Evolutionary conservation across 2,113 vertebrate species (phyloP).

Genomic region (Corythaeola cristata): DNA sequence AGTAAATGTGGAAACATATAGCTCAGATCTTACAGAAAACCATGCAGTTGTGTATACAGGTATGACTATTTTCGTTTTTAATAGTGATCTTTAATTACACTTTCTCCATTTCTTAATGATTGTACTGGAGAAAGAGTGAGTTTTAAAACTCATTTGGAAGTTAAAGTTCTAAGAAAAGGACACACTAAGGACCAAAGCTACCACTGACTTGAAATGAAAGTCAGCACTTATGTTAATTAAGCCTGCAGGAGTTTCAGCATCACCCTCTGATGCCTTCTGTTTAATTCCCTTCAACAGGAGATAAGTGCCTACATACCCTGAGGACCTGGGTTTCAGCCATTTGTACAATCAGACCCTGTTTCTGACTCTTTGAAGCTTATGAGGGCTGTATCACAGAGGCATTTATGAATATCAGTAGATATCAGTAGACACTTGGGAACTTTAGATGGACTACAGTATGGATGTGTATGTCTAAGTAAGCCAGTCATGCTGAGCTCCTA

Average conservation of each 20-base stretch:
- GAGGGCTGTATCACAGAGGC: background rate
- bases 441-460: background rate
- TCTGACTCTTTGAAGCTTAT: background rate
- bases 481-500: rapidly evolving
- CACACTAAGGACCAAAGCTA: background rate
- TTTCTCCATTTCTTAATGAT: background rate
- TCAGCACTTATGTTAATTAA: constrained; percentile 34
- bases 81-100: background rate
- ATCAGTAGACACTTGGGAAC: background rate
- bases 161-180: background rate
- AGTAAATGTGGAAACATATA: background rate
- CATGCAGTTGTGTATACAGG: background rate
- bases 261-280: constrained; percentile 34
- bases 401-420: background rate
- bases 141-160: background rate
- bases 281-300: constrained; percentile 10
- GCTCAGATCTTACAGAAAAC: background rate
- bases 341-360: background rate
- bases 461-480: background rate
- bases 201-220: background rate
- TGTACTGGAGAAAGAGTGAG: background rate
- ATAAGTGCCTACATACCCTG: background rate
- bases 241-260: constrained; percentile 5
- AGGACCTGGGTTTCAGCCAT: background rate
- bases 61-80: background rate